Base-by-base conservation (phyloP, 2,113 vertebrate genomes). In the Corvus cornix region DNA sequence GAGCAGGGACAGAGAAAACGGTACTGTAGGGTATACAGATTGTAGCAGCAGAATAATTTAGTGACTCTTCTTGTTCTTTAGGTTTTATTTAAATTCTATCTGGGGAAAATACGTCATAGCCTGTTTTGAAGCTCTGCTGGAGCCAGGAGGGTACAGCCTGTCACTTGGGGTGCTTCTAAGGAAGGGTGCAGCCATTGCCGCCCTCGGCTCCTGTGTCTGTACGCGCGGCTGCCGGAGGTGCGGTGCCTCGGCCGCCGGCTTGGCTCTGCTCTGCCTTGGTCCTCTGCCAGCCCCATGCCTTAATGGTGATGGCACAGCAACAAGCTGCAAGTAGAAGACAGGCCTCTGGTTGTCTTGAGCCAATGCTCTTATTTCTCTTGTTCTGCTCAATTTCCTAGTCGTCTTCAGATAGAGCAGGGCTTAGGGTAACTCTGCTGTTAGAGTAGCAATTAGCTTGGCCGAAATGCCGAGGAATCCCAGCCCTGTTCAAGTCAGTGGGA, bases 161-260 rank as follows among this genome's bases (percentile, higher is more conserved):
- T 58, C 9, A 0, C 15, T 62, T 35, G 0, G 12, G 23, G 46
- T 14, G 14, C 21, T 81, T 8, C n/a, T 30, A 3, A 30, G 85
- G 13, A 80, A 16, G 2, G 2, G 20, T 9, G 48, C 33, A 56
- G 59, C 35, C 6, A 0, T 0, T 24, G 51, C 55, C 8, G 41
- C 46, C 9, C 30, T n/a, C 0, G 3, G 24, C n/a, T 51, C 22
- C n/a, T 13, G 27, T 37, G n/a, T 49, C 39, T 22, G n/a, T 1
- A 23, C 8, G 58, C 1, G 0, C 4, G 1, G n/a, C 31, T 62
- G 62, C 58, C 8, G 35, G 44, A 28, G 59, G 26, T 13, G 55
- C 55, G 11, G 44, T 1, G 7, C 75, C 49, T 10, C 4, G 46
- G 66, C 60, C 6, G 26, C 13, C 2, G 35, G 37, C 37, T 10